phyloP scores from a whole-genome alignment of 2,797 vertebrate genomes.

The Melanotaenia pygmaea region DNA sequence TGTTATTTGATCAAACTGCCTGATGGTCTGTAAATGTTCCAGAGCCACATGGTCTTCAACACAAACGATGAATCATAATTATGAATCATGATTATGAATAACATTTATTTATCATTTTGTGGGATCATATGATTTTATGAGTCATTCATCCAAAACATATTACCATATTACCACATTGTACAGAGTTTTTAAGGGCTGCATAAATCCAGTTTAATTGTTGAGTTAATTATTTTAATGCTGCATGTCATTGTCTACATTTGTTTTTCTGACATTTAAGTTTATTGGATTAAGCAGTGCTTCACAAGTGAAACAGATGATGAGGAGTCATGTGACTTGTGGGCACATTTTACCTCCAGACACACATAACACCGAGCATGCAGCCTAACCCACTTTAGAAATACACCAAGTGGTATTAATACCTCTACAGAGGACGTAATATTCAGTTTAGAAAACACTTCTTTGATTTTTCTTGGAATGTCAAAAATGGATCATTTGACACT shows the following conservation, averaged over 20 bases:
- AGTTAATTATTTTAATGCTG: conserved; percentile 43
- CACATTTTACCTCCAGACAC: conserved; percentile 9
- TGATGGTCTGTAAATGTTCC: not conserved
- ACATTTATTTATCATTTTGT: conserved; percentile 34
- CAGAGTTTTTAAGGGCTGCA: conserved; percentile 30
- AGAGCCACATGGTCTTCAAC: conserved; percentile 9
- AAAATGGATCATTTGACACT: not conserved
- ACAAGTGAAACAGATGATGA: conserved; percentile 38
- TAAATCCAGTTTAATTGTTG: conserved; percentile 53
- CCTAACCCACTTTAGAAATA: not conserved
- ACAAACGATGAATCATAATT: conserved; percentile 23
- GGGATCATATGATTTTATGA: conserved; percentile 36
- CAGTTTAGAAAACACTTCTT: not conserved
- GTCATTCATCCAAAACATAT: conserved; percentile 35
- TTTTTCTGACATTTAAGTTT: conserved; percentile 59
- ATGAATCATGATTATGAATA: conserved; percentile 36
- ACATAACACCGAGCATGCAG: not conserved
- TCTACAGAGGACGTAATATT: not conserved
- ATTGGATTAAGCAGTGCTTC: conserved; percentile 46
- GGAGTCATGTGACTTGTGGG: conserved; percentile 19
- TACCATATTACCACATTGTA: conserved; percentile 22
- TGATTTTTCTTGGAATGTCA: not conserved
- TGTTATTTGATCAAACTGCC: conserved; percentile 18
- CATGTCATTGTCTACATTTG: conserved; percentile 46
- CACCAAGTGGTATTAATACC: not conserved